Evolutionary conservation across 2,113 vertebrate genomes (phyloP), one percentile per base, ranked within the genome.

Genomic region (Chaetodon auriga): DNA sequence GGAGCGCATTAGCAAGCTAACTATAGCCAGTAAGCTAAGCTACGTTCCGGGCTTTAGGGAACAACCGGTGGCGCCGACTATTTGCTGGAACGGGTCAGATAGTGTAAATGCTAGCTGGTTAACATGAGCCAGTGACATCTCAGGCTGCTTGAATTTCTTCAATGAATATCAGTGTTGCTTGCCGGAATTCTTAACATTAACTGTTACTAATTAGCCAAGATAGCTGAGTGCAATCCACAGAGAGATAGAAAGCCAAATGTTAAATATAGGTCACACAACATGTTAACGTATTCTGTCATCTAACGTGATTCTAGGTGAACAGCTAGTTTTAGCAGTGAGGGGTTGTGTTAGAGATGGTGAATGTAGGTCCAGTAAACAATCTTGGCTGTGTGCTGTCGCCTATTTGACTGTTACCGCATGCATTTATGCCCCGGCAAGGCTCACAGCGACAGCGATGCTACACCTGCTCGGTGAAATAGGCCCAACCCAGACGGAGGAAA

Each of bases 1-100:
- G 84, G 45, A 78, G 79, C 76, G 90, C 68, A 85, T 90, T 90
- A 89, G 84, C 83, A 83, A 36, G 90, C 90, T 88, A 91, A 80
- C 87, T 80, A 55, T 85, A 89, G 86, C 87, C 41, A 30, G 16
- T 9, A 46, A 81, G 89, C 89, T 86, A 85, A 74, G 77, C 62
- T 62, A 66, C 54, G 16, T 19, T 38, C 49, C 16, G 80, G 19
- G 74, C 80, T 80, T 81, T 55, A n/a, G 30, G 75, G 58, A 87
- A 75, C 82, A 87, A 72, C 87, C 86, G 83, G 86, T 9, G 91
- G 85, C 21, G 7, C 25, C 19, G 91, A 10, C 85, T 94, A 93
- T 71, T 81, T 90, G 19, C 91, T 92, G 92, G 86, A 85, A 30
- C 12, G 64, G 82, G 66, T 90, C 86, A 75, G 72, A 36, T 76